These are phyloP conservation scores for Cyclopterus lumpus DNA, from an alignment of 2,797 vertebrate species.

Conservation along the genomic window DNA sequence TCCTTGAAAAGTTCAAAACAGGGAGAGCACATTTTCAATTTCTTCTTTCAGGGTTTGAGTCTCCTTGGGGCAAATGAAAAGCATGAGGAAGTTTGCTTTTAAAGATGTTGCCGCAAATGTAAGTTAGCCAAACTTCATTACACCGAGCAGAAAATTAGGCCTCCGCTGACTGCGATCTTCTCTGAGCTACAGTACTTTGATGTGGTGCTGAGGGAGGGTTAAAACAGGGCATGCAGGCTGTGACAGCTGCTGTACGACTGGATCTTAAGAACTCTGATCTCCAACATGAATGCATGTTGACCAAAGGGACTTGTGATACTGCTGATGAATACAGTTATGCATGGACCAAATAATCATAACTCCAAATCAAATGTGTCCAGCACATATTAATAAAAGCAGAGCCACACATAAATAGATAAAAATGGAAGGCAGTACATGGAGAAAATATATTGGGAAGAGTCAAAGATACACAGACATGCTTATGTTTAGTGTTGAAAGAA, in stretches of 20 bases:
- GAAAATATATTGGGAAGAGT: not conserved
- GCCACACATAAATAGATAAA: not conserved
- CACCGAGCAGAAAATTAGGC: slow-evolving; percentile 50
- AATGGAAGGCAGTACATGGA: not conserved
- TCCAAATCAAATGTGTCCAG: slow-evolving; percentile 1
- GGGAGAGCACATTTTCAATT: slow-evolving; percentile 16
- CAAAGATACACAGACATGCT: not conserved
- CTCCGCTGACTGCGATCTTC: slow-evolving; percentile 51
- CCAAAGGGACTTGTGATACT: not conserved
- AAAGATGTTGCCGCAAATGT: slow-evolving; percentile 48
- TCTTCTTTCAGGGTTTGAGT: slow-evolving; percentile 8
- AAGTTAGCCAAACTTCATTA: slow-evolving; percentile 47
- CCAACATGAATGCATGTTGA: slow-evolving; percentile 13
- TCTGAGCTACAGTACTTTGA: slow-evolving; percentile 55
- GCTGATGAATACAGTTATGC: not conserved
- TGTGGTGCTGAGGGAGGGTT: slow-evolving; percentile 25
- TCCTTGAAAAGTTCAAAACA: slow-evolving; percentile 13
- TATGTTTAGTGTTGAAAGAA: not conserved
- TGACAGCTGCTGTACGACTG: slow-evolving; percentile 39
- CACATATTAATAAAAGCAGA: not conserved
- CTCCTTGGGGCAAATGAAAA: slow-evolving; percentile 28
- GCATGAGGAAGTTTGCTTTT: slow-evolving; percentile 54
- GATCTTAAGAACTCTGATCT: slow-evolving; percentile 34
- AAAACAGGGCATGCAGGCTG: slow-evolving; percentile 16
- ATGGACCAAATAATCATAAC: not conserved